Evolutionary conservation across 1,140 invertebrate species (phyloP).

Genomic region (Daktulosphaira vitifoliae): DNA sequence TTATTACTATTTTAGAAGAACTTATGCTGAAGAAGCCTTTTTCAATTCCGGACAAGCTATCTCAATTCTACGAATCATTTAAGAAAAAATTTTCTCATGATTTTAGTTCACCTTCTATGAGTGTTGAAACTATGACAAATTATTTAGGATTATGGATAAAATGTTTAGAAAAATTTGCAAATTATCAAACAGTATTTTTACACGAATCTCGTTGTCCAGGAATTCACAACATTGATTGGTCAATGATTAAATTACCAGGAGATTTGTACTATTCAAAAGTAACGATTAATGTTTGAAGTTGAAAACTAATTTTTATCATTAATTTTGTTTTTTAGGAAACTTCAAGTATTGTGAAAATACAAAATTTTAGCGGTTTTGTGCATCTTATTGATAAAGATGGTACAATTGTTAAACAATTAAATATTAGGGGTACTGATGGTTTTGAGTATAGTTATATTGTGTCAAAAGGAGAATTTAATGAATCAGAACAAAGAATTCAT

Average conservation of each 20-base stretch:
- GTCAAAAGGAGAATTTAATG: neutral
- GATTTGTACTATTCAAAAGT: neutral
- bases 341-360: neutral
- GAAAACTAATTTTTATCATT: neutral
- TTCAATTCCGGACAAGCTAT: neutral
- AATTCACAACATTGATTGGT: constrained; percentile 19
- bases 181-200: neutral
- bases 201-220: neutral
- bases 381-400: constrained; percentile 6
- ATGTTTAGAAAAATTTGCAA: neutral
- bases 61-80: neutral
- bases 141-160: constrained; percentile 1
- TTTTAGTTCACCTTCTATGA: neutral
- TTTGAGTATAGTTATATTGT: neutral
- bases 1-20: too few relatives aligned
- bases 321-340: neutral
- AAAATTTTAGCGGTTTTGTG: constrained; percentile 7
- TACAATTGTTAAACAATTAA: constrained; percentile 9
- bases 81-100: neutral
- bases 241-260: neutral
- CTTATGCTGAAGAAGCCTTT: constrained; percentile 1
- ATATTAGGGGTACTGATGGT: constrained; percentile 19
- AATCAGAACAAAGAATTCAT: constrained; percentile 7
- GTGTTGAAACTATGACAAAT: neutral
- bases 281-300: neutral